Evolutionary conservation across 2,888 invertebrate species (phyloP).

Genomic region (Leptopilina myrica): DNA sequence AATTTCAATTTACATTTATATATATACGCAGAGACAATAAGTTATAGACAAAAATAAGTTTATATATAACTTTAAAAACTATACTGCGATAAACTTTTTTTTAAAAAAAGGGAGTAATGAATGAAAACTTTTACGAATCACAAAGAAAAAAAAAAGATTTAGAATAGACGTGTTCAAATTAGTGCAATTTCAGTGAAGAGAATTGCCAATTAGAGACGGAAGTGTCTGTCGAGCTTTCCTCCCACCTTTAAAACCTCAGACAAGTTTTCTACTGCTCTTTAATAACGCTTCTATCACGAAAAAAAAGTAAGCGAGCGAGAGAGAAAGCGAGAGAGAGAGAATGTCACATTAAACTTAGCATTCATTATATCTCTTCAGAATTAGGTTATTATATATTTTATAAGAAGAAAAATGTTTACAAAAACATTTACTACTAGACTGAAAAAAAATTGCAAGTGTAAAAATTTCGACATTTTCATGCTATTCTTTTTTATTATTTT

Average conservation of each 20-base stretch:
- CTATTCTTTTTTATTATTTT: too few species aligned
- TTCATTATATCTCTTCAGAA: conserved; percentile 15
- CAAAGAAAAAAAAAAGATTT: conserved; percentile 1
- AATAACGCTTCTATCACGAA: conserved; percentile 22
- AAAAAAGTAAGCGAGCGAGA: too few species aligned
- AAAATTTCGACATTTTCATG: too few species aligned
- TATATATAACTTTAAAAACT: not conserved
- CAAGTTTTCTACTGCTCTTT: conserved; percentile 15
- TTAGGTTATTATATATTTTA: not conserved
- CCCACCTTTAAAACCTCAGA: not conserved
- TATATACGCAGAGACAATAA: too few species aligned
- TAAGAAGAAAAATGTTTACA: too few species aligned
- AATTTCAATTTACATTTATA: too few species aligned
- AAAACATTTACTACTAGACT: too few species aligned
- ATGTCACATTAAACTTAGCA: conserved; percentile 26
- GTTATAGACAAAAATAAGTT: too few species aligned
- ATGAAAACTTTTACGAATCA: too few species aligned
- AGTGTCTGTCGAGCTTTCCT: conserved; percentile 4
- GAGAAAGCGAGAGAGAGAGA: not conserved
- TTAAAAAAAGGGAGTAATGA: not conserved
- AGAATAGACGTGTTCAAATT: conserved; percentile 3
- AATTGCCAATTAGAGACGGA: conserved; percentile 36
- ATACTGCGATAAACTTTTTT: not conserved
- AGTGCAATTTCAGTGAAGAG: conserved; percentile 11
- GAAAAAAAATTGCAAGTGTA: too few species aligned